Percentiles rank a stretch among this genome's conserved stretches.
These are phyloP conservation scores for Agrotis exclamationis DNA, from an alignment of 2,888 invertebrate genomes.

Conservation along the genomic window DNA sequence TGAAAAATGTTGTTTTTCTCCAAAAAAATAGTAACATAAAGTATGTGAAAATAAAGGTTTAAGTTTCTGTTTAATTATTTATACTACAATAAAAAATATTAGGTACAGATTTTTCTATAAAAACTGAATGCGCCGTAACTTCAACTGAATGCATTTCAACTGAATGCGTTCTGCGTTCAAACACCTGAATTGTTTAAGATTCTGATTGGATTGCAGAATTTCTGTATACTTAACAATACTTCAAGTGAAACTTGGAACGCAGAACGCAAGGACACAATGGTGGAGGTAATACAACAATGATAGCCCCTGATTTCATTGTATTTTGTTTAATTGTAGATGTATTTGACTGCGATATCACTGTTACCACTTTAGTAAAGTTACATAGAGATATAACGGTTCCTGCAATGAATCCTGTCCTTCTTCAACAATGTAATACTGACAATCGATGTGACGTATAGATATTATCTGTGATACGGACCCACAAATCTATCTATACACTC, in stretches of 20 bases:
- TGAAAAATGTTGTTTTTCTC: conserved; percentile 59
- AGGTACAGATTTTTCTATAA: background rate
- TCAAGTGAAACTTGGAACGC: background rate
- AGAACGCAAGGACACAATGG: background rate
- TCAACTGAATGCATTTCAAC: no score
- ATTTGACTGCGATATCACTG: background rate
- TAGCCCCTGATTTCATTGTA: background rate
- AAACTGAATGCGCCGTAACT: background rate
- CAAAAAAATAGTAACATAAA: conserved; percentile 19
- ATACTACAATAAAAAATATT: background rate
- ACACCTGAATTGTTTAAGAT: background rate
- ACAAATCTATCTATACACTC: conserved; percentile 43
- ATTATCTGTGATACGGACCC: background rate
- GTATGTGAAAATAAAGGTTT: conserved; percentile 34
- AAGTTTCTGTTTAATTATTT: background rate
- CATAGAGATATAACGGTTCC: background rate
- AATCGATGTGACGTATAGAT: conserved; percentile 4
- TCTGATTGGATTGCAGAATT: rapidly evolving
- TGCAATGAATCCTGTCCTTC: background rate
- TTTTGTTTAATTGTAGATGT: background rate
- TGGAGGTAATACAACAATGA: background rate
- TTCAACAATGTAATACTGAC: conserved; percentile 15
- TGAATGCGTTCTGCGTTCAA: background rate
- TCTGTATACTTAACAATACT: no score
- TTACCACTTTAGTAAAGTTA: background rate